Conservation (phyloP, 1,140 invertebrate genomes). For the Panonychus citri region DNA sequence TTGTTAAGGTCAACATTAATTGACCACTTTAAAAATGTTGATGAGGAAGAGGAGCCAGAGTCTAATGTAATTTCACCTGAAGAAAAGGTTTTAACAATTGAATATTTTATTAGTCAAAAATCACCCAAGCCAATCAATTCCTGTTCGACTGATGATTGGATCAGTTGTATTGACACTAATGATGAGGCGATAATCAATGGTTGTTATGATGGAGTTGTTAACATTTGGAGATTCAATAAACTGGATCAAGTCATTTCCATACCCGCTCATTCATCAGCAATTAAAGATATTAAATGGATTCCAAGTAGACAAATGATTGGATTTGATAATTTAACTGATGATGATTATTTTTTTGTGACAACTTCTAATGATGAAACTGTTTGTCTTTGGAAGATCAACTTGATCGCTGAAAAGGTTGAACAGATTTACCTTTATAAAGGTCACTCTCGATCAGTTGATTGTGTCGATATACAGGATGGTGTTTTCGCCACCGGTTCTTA, state of each 20-base stretch:
- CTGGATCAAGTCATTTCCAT: conserved; percentile 58
- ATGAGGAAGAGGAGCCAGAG: background rate
- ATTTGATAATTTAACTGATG: background rate
- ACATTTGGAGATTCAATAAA: conserved; percentile 53
- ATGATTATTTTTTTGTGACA: conserved; percentile 9
- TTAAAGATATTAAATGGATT: conserved; percentile 71
- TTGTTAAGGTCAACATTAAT: background rate
- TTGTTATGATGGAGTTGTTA: conserved; percentile 80
- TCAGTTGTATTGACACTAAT: conserved; percentile 48
- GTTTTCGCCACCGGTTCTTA: conserved; percentile 71
- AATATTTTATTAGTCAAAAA: conserved; percentile 30
- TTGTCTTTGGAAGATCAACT: conserved; percentile 71
- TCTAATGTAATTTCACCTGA: too few species aligned
- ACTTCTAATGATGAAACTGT: conserved; percentile 50
- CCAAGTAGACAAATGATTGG: conserved; percentile 20
- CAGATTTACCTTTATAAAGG: conserved; percentile 57
- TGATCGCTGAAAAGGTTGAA: conserved; percentile 36
- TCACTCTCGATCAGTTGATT: conserved; percentile 67
- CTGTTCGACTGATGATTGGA: conserved; percentile 85
- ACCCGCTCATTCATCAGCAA: conserved; percentile 55
- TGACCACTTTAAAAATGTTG: background rate
- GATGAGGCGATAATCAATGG: conserved; percentile 68
- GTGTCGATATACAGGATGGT: conserved; percentile 31
- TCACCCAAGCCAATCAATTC: conserved; percentile 82
- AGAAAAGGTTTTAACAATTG: conserved; percentile 3